These are phyloP conservation scores for Riptortus pedestris DNA, from an alignment of 1,140 invertebrate genomes.

Conservation along the genomic window DNA sequence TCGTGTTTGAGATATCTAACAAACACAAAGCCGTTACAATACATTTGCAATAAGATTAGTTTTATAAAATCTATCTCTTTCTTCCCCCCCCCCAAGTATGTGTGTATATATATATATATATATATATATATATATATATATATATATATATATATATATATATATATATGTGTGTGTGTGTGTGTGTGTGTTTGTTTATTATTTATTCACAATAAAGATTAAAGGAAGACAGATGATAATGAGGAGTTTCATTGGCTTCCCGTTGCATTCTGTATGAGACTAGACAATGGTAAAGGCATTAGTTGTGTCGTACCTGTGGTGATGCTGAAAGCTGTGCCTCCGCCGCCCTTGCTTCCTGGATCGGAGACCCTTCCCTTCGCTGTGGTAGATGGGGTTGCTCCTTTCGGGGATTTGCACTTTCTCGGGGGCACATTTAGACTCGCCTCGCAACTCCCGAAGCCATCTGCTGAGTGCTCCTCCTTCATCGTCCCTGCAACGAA, in stretches of 20 bases:
- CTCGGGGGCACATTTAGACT: constrained; percentile 9
- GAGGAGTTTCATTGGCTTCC: background rate
- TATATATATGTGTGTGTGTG: too few species aligned
- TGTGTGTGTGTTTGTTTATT: too few species aligned
- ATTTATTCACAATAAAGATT: too few species aligned
- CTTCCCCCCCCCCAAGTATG: too few species aligned
- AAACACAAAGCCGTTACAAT: too few species aligned
- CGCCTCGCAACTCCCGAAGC: constrained; percentile 27
- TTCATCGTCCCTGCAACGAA: constrained; percentile 15
- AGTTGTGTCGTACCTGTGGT: constrained; percentile 1
- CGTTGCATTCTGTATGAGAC: background rate
- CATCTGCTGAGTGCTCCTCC: constrained; percentile 27
- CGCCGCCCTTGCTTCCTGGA: constrained; percentile 28
- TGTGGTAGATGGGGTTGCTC: constrained; percentile 31
- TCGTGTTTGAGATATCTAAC: too few species aligned
- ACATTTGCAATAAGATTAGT: too few species aligned
- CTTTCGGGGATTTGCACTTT: constrained; percentile 29
- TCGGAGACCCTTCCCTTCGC: constrained; percentile 33
- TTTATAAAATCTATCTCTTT: too few species aligned
- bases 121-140: too few species aligned
- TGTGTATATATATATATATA: too few species aligned
- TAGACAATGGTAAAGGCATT: background rate
- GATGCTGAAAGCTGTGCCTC: constrained; percentile 30
- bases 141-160: too few species aligned
- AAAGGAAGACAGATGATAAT: background rate